phyloP scores from a whole-genome alignment of 2,888 invertebrate genomes.

The Ashinkailepas kermadecensis region DNA sequence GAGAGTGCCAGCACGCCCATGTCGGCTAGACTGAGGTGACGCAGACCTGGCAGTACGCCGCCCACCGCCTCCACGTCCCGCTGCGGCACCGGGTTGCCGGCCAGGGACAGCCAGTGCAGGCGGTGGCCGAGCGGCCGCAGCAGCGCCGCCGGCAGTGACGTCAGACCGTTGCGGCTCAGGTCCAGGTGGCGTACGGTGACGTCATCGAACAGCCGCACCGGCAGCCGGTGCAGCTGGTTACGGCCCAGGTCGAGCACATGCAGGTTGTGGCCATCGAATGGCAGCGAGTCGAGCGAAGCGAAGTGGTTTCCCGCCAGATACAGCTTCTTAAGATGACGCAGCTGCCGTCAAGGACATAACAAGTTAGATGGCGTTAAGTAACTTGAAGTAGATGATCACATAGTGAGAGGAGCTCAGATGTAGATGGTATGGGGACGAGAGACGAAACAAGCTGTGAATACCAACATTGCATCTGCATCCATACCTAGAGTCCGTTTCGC shows the following conservation, averaged over 20 bases:
- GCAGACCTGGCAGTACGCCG: slow-evolving; percentile 26
- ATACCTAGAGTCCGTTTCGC: no score
- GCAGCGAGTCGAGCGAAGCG: slow-evolving; percentile 48
- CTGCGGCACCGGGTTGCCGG: slow-evolving; percentile 31
- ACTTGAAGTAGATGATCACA: no score
- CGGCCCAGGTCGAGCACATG: slow-evolving; percentile 55
- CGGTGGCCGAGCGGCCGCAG: slow-evolving; percentile 21
- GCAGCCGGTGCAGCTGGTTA: slow-evolving; percentile 66
- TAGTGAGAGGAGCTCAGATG: no score
- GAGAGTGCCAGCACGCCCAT: slow-evolving; percentile 28
- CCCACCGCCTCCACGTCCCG: slow-evolving; percentile 29
- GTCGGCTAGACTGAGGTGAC: slow-evolving; percentile 31
- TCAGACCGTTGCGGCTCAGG: slow-evolving; percentile 64
- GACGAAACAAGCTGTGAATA: no score
- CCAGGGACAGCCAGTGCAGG: slow-evolving; percentile 30
- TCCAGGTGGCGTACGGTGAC: slow-evolving; percentile 61
- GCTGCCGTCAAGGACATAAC: slow-evolving; percentile 2
- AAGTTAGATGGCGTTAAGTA: no score
- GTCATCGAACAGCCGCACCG: slow-evolving; percentile 64
- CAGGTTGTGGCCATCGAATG: slow-evolving; percentile 42
- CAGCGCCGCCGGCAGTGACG: slow-evolving; percentile 24
- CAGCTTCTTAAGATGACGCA: slow-evolving; percentile 33
- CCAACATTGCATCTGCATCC: no score
- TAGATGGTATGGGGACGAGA: no score
- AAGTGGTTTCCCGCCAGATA: slow-evolving; percentile 68